These are phyloP conservation scores for Axis porcinus DNA, from an alignment of 2,113 vertebrate genomes.

Conservation along the genomic window DNA sequence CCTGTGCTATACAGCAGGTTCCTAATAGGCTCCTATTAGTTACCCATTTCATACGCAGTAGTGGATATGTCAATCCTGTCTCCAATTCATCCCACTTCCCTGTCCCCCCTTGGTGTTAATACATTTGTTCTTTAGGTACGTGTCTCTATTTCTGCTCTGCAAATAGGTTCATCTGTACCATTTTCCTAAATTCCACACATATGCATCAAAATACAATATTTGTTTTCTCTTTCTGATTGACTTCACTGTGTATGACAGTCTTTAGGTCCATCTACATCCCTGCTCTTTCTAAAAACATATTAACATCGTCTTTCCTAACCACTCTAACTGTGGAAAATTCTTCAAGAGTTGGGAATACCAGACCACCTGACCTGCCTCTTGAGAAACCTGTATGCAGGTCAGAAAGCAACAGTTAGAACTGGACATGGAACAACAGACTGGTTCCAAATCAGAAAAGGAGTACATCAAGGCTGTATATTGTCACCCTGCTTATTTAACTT, in stretches of 20 bases:
- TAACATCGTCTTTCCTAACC: neutral
- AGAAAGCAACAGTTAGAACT: neutral
- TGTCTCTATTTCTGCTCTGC: neutral
- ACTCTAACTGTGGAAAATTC: neutral
- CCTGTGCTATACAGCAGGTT: neutral
- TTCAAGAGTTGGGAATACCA: neutral
- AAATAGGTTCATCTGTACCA: neutral
- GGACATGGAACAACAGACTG: neutral
- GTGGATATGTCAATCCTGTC: neutral
- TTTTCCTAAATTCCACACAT: neutral
- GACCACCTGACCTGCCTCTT: neutral
- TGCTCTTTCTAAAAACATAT: neutral
- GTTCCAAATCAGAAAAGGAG: neutral
- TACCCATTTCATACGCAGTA: neutral
- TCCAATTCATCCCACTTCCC: neutral
- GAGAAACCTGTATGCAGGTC: neutral
- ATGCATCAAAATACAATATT: neutral
- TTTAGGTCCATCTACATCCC: neutral
- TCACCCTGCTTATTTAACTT: neutral
- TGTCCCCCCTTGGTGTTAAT: neutral
- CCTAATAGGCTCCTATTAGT: neutral
- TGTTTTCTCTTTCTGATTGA: neutral
- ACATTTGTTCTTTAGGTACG: neutral
- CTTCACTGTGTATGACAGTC: neutral
- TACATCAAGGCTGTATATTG: neutral